Percentiles rank a stretch among this genome's conserved stretches.
Conservation (phyloP, 2,888 invertebrate genomes). For the Vesta saturnalis region DNA sequence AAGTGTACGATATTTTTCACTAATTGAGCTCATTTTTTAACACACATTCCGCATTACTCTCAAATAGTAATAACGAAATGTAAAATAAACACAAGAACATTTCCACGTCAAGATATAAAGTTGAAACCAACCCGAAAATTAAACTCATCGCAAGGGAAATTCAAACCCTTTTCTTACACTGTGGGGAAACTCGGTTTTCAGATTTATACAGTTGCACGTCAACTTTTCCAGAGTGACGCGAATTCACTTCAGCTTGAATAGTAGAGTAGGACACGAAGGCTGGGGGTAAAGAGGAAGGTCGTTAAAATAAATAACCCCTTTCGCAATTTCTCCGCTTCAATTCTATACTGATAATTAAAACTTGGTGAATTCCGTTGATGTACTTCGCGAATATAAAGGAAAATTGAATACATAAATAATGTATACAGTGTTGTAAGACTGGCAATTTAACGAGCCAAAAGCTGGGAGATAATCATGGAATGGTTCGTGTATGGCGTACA, state of each 20-base stretch:
- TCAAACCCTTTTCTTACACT: constrained; percentile 45
- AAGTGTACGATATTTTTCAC: too few relatives aligned
- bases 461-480: constrained; percentile 31
- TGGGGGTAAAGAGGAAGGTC: background rate
- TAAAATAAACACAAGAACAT: constrained; percentile 24
- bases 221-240: background rate
- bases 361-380: constrained; percentile 50
- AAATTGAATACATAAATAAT: constrained; percentile 59
- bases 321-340: constrained; percentile 36
- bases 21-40: constrained; percentile 2
- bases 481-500: constrained; percentile 34
- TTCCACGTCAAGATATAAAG: constrained; percentile 33
- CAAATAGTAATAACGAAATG: constrained; percentile 15
- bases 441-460: constrained; percentile 34
- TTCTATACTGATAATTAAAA: constrained; percentile 48
- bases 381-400: constrained; percentile 51
- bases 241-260: background rate
- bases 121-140: constrained; percentile 36
- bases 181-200: constrained; percentile 27
- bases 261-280: background rate
- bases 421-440: constrained; percentile 38
- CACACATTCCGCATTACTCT: background rate
- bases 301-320: constrained; percentile 23
- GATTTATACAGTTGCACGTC: constrained; percentile 13
- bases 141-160: constrained; percentile 44